These are phyloP conservation scores for Calameuta pallipes DNA, from an alignment of 2,888 invertebrate genomes.

Conservation along the genomic window DNA sequence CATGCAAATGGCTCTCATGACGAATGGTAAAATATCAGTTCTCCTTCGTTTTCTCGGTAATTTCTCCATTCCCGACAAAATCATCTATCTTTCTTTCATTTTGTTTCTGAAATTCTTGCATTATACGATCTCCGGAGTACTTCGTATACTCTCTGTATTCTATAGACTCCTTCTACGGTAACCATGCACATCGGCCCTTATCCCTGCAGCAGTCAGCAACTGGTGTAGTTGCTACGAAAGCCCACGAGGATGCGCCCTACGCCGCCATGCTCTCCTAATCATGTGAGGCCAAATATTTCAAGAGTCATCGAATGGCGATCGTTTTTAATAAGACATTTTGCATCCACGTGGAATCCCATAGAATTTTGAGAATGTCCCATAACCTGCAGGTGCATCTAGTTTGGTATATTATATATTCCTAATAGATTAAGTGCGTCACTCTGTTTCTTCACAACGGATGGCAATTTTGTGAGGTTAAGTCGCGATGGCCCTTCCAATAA, in stretches of 20 bases:
- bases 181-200: background rate
- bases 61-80: background rate
- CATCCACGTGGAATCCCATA: background rate
- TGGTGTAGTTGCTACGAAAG: background rate
- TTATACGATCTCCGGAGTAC: background rate
- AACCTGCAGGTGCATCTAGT: background rate
- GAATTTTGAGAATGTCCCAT: background rate
- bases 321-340: conserved; percentile 2
- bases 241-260: background rate
- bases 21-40: background rate
- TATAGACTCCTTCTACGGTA: background rate
- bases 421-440: conserved; percentile 9
- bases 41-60: background rate
- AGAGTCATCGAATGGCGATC: conserved; percentile 36
- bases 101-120: background rate
- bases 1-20: background rate
- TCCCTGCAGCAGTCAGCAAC: background rate
- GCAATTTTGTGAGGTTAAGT: background rate
- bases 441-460: background rate
- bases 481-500: conserved; percentile 19
- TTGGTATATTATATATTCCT: conserved; percentile 25
- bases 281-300: conserved; percentile 46
- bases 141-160: background rate
- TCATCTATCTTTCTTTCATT: background rate
- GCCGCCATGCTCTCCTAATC: conserved; percentile 50